A percentile compares a stretch with the other conserved stretches of the same genome.
Evolutionary conservation across 2,888 invertebrate species (phyloP).

Genomic region (Brenthis daphne): DNA sequence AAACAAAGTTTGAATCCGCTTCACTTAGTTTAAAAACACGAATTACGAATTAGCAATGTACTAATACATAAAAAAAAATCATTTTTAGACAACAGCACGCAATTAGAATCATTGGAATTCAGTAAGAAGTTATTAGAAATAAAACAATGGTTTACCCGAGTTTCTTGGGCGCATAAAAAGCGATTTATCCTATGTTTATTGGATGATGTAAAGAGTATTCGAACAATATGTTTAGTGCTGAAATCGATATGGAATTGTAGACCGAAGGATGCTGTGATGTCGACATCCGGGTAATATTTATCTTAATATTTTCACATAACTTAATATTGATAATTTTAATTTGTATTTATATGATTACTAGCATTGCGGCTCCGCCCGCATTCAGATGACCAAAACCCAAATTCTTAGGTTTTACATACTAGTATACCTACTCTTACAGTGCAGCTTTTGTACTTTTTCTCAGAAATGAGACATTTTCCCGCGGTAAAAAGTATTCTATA

Average conservation of each 20-base stretch:
- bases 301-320: too few species aligned
- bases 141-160: constrained; percentile 65
- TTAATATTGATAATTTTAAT: neutral
- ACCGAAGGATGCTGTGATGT: constrained; percentile 67
- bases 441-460: too few species aligned
- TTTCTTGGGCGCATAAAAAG: constrained; percentile 67
- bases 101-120: constrained; percentile 49
- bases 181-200: constrained; percentile 58
- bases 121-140: constrained; percentile 57
- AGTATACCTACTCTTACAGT: too few species aligned
- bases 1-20: too few species aligned
- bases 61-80: neutral
- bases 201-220: constrained; percentile 58
- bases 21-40: too few species aligned
- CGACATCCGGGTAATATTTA: constrained; percentile 53
- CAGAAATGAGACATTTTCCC: too few species aligned
- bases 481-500: too few species aligned
- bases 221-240: constrained; percentile 65
- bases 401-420: too few species aligned
- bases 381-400: too few species aligned
- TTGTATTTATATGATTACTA: neutral
- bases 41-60: too few species aligned
- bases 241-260: constrained; percentile 72
- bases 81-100: constrained; percentile 45
- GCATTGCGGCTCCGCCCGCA: too few species aligned